Evolutionary conservation across 2,797 vertebrate species (phyloP).

Genomic region (Typhlichthys subterraneus): DNA sequence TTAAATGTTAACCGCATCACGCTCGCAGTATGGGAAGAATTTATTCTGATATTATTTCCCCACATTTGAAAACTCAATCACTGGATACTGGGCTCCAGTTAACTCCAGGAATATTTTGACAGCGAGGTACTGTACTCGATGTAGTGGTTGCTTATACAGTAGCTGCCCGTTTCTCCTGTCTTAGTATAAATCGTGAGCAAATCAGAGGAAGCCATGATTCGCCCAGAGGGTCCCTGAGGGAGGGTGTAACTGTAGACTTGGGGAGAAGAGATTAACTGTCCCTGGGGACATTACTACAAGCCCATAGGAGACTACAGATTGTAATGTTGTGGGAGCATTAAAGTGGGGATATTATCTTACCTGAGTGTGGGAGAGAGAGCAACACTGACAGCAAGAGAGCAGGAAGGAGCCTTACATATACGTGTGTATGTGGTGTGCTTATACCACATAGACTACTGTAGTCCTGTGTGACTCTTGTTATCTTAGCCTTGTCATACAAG

Average conservation of each 20-base stretch:
- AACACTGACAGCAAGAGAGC: constrained; percentile 16
- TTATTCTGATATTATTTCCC: background rate
- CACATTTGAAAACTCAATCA: constrained; percentile 1
- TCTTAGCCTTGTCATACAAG: constrained; percentile 30
- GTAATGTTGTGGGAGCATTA: constrained; percentile 50
- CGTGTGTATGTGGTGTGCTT: background rate
- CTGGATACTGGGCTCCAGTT: background rate
- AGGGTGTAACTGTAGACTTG: constrained; percentile 43
- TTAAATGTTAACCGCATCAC: background rate
- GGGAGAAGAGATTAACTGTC: constrained; percentile 55
- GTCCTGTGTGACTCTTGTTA: constrained; percentile 41
- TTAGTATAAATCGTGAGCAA: constrained; percentile 30
- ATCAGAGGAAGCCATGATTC: constrained; percentile 16
- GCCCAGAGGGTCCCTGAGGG: constrained; percentile 46
- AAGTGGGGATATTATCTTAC: constrained; percentile 65
- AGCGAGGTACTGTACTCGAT: background rate
- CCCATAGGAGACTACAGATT: constrained; percentile 46
- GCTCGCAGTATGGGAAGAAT: background rate
- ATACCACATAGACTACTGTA: constrained; percentile 1
- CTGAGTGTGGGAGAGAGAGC: constrained; percentile 27
- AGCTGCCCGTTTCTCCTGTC: constrained; percentile 1
- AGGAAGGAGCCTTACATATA: constrained; percentile 17
- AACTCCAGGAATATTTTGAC: constrained; percentile 1
- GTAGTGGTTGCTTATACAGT: background rate
- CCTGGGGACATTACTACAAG: constrained; percentile 26